Percentiles rank a stretch among this genome's conserved stretches.
Conservation (phyloP, 1,140 invertebrate genomes). For the Aphis gossypii region DNA sequence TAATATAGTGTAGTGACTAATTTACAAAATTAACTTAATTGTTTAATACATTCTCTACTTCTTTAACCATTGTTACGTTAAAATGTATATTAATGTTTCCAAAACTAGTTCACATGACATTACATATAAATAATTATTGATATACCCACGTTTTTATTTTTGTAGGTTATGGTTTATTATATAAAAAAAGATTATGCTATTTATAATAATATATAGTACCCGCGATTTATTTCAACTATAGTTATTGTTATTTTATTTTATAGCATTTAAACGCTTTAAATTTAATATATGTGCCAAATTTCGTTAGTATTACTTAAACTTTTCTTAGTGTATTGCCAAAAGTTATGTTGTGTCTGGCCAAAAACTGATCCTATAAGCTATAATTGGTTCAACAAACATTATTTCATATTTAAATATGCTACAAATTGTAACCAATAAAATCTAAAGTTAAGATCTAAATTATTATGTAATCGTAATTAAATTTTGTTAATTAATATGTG, state of each 20-base stretch:
- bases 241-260: not conserved
- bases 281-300: not conserved
- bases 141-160: not conserved
- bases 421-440: not conserved
- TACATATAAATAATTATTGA: not conserved
- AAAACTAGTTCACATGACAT: not conserved
- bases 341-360: not conserved
- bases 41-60: too few species aligned
- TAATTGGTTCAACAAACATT: constrained; percentile 34
- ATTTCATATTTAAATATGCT: not conserved
- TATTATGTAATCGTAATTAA: not conserved
- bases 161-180: not conserved
- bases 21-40: too few species aligned
- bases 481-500: not conserved
- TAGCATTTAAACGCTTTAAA: not conserved
- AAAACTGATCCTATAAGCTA: constrained; percentile 12
- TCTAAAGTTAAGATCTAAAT: not conserved
- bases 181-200: not conserved
- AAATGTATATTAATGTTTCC: too few species aligned
- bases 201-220: not conserved
- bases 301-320: not conserved
- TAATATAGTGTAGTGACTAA: too few species aligned
- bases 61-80: too few species aligned
- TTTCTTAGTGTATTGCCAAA: constrained; percentile 38
- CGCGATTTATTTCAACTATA: not conserved